phyloP scores from a whole-genome alignment of 2,888 invertebrate genomes.

The Lamellibrachia columna region DNA sequence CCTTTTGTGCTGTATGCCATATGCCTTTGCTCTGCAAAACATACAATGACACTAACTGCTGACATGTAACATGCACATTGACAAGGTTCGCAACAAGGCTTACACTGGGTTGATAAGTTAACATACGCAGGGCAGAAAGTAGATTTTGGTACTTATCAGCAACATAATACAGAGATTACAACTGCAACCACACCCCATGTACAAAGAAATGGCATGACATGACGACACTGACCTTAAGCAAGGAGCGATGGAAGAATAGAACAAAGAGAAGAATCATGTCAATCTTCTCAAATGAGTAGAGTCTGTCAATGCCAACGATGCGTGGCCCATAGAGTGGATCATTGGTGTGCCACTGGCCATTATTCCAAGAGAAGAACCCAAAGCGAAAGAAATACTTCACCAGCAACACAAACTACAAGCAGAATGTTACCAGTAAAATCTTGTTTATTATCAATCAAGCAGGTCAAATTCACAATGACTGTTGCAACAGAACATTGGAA shows the following conservation, averaged over 20 bases:
- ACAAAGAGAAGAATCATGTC: slow-evolving; percentile 19
- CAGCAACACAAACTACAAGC: neutral
- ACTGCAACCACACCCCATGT: too few relatives aligned
- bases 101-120: too few relatives aligned
- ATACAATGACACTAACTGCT: neutral
- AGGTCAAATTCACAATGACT: too few relatives aligned
- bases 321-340: slow-evolving; percentile 2
- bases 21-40: neutral
- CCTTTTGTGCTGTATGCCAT: slow-evolving; percentile 4
- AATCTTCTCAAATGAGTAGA: slow-evolving; percentile 16
- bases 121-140: too few relatives aligned
- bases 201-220: neutral
- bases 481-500: too few relatives aligned
- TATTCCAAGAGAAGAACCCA: neutral
- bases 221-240: slow-evolving; percentile 13
- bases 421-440: neutral
- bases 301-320: slow-evolving; percentile 18
- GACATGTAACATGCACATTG: too few relatives aligned
- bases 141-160: too few relatives aligned
- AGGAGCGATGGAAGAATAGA: slow-evolving; percentile 21
- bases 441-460: too few relatives aligned
- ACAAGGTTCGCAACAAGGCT: too few relatives aligned
- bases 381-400: slow-evolving; percentile 12
- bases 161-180: too few relatives aligned
- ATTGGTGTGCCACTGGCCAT: neutral